Conservation (phyloP, 2,888 invertebrate species). For the Hipparchia sbordonii region DNA sequence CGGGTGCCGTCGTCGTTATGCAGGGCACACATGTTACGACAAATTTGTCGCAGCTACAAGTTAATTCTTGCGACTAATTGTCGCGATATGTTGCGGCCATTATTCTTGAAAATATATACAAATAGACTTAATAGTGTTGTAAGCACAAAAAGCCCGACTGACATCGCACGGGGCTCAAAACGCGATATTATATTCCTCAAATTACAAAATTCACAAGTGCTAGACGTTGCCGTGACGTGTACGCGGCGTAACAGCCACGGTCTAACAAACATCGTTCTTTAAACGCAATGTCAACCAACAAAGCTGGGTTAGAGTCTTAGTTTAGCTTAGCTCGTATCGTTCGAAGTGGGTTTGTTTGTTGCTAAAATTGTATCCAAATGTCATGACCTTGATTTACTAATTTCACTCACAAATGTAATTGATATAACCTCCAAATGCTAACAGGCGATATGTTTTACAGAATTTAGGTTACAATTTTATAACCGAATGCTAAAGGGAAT, state of each 20-base stretch:
- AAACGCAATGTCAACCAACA: neutral
- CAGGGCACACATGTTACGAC: neutral
- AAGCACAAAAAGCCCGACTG: slow-evolving; percentile 18
- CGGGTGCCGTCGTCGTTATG: slow-evolving; percentile 29
- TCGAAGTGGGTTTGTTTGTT: too few relatives aligned
- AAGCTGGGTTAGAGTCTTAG: neutral
- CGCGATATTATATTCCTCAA: neutral
- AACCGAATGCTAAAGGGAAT: too few relatives aligned
- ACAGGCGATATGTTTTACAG: too few relatives aligned
- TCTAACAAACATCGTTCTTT: neutral
- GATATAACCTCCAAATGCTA: too few relatives aligned
- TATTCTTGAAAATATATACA: neutral
- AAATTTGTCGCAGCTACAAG: neutral
- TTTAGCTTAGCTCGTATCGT: neutral
- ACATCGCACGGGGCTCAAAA: slow-evolving; percentile 15
- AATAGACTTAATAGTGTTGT: slow-evolving; percentile 10
- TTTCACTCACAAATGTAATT: neutral
- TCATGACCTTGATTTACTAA: neutral
- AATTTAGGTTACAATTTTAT: too few relatives aligned
- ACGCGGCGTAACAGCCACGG: neutral
- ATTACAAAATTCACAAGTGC: neutral
- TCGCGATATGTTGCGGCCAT: neutral
- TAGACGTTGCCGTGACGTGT: slow-evolving; percentile 1
- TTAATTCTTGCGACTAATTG: neutral
- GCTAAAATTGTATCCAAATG: too few relatives aligned